A percentile compares a stretch with the other conserved stretches of the same genome.
Conservation (phyloP, 2,888 invertebrate species). For the Sepiola atlantica region DNA sequence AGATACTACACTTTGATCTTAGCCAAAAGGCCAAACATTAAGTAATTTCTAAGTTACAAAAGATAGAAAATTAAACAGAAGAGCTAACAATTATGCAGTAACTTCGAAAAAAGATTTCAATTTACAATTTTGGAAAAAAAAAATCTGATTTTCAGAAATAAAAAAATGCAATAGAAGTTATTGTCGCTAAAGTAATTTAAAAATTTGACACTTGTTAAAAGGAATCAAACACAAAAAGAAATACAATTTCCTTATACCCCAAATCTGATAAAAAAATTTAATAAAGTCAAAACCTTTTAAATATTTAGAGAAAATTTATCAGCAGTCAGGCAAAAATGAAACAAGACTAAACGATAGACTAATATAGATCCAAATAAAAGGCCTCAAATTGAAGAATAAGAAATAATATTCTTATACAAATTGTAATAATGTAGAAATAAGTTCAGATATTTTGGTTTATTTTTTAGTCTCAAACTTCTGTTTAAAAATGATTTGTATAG, state of each 20-base stretch:
- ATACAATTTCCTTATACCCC: neutral
- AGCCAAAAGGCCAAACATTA: too few relatives aligned
- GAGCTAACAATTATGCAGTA: neutral
- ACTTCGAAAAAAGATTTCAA: neutral
- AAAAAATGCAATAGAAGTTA: neutral
- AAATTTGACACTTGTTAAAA: neutral
- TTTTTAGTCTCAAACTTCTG: neutral
- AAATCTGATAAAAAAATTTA: neutral
- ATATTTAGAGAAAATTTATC: too few relatives aligned
- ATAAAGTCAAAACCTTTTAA: neutral
- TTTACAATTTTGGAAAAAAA: neutral
- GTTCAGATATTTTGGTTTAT: too few relatives aligned
- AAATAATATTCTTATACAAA: neutral
- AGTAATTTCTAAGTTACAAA: too few relatives aligned
- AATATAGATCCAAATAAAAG: neutral
- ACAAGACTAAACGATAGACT: neutral
- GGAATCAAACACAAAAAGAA: neutral
- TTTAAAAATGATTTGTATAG: neutral
- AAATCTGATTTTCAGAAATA: too few relatives aligned
- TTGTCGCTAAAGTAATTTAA: constrained; percentile 12
- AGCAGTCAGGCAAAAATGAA: neutral
- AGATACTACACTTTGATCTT: too few relatives aligned
- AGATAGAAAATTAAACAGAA: neutral
- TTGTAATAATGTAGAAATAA: too few relatives aligned
- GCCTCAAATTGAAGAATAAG: neutral